Conservation (phyloP, 2,888 invertebrate genomes). For the Cephus nigrinus region DNA sequence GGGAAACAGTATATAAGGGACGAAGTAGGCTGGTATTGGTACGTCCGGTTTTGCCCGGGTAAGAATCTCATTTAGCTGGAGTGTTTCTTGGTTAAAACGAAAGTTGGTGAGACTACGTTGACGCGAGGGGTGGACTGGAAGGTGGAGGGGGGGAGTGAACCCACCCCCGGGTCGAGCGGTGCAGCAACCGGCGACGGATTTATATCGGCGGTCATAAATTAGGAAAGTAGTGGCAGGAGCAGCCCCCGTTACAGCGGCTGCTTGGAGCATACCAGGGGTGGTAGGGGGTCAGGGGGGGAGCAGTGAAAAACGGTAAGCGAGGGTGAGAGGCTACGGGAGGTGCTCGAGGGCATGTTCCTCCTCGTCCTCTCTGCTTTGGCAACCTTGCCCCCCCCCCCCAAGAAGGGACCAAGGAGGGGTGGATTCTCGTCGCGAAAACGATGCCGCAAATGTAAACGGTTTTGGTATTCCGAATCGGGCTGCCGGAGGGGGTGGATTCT, state of each 20-base stretch:
- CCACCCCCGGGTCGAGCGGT: neutral
- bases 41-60: too few relatives aligned
- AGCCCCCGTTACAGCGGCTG: constrained; percentile 28
- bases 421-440: too few relatives aligned
- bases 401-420: too few relatives aligned
- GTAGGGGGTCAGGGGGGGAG: constrained; percentile 8
- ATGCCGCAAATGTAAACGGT: too few relatives aligned
- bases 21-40: too few relatives aligned
- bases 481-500: too few relatives aligned
- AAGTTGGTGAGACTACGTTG: constrained; percentile 3
- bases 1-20: too few relatives aligned
- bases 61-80: too few relatives aligned
- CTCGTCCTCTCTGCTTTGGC: neutral
- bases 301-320: constrained; percentile 44
- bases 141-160: too few relatives aligned
- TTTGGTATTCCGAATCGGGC: too few relatives aligned
- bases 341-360: neutral
- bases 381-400: neutral
- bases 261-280: neutral
- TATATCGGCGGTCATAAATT: constrained; percentile 54
- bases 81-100: neutral
- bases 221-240: constrained; percentile 53
- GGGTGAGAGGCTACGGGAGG: constrained; percentile 17
- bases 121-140: neutral
- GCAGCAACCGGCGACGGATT: constrained; percentile 17